These are phyloP conservation scores for Sitobion miscanthi DNA, from an alignment of 1,140 invertebrate genomes.

Conservation along the genomic window DNA sequence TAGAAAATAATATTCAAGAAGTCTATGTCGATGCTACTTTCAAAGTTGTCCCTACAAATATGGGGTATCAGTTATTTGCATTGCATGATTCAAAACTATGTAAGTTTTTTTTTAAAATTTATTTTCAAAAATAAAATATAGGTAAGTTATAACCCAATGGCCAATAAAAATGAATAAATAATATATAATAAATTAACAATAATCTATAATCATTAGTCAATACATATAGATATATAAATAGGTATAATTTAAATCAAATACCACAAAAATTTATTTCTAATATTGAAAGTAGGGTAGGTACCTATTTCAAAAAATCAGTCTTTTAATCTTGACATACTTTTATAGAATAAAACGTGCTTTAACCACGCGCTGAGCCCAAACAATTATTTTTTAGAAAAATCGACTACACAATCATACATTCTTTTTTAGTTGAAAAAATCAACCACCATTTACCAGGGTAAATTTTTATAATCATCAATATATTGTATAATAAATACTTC, in stretches of 20 bases:
- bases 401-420: slow-evolving; percentile 77
- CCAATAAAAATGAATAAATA: too few species aligned
- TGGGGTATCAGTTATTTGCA: not conserved
- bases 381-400: slow-evolving; percentile 75
- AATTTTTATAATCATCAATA: slow-evolving; percentile 59
- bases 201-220: too few species aligned
- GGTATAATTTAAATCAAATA: too few species aligned
- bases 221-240: too few species aligned
- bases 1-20: not conserved
- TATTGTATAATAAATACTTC: not conserved
- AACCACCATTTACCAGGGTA: slow-evolving; percentile 77
- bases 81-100: slow-evolving; percentile 4
- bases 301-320: too few species aligned
- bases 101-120: not conserved
- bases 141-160: too few species aligned
- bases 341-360: too few species aligned
- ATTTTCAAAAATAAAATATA: too few species aligned
- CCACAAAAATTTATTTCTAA: too few species aligned
- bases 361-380: slow-evolving; percentile 70
- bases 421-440: slow-evolving; percentile 79
- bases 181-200: too few species aligned
- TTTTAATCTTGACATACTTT: too few species aligned
- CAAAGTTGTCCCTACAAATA: not conserved
- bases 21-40: not conserved
- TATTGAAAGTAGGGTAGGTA: too few species aligned